phyloP scores from a whole-genome alignment of 2,797 vertebrate genomes.

The Choloepus didactylus region DNA sequence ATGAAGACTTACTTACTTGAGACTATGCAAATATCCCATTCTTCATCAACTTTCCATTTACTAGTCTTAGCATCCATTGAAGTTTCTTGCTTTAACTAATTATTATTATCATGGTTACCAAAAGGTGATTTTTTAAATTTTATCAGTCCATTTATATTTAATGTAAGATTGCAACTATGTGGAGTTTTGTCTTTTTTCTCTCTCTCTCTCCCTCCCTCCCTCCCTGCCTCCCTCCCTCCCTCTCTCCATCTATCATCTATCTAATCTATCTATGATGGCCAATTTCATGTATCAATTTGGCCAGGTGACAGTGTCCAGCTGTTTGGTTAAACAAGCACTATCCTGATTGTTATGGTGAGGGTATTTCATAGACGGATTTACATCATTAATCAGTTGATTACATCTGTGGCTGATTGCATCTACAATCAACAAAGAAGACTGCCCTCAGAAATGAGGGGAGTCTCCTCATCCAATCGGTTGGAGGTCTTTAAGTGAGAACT shows the following conservation, averaged over 20 bases:
- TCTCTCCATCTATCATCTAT: background rate
- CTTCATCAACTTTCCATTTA: background rate
- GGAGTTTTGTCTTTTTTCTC: too few relatives aligned
- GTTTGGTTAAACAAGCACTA: too few relatives aligned
- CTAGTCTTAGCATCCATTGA: background rate
- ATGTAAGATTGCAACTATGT: background rate
- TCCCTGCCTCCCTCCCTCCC: background rate
- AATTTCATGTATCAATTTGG: too few relatives aligned
- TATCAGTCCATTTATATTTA: background rate
- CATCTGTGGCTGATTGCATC: too few relatives aligned
- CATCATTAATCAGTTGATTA: too few relatives aligned
- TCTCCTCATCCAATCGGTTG: too few relatives aligned
- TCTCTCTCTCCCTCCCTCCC: background rate
- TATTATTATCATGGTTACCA: background rate
- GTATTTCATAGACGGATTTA: too few relatives aligned
- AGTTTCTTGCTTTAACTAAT: constrained; percentile 1
- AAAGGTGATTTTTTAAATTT: constrained; percentile 4
- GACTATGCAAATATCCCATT: background rate
- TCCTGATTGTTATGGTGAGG: too few relatives aligned
- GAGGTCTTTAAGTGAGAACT: too few relatives aligned
- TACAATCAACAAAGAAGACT: too few relatives aligned
- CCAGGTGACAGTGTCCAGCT: too few relatives aligned
- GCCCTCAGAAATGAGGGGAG: too few relatives aligned
- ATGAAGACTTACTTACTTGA: background rate
- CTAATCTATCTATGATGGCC: background rate